Evolutionary conservation across 2,888 invertebrate species (phyloP), one percentile per base, ranked within the genome.

Genomic region (Meloe dianella): DNA sequence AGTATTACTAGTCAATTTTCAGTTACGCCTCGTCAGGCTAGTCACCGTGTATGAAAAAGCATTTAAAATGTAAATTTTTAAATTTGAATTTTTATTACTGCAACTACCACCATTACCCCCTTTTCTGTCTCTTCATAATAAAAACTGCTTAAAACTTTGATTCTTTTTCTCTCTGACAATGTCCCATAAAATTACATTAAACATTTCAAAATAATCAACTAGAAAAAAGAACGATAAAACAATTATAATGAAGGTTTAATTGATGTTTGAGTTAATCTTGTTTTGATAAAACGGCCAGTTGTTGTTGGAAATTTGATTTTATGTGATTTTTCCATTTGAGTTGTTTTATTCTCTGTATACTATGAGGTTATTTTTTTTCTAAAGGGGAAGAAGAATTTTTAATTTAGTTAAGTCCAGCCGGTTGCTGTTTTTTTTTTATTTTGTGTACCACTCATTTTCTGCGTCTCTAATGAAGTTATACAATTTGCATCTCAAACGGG

Each of bases 41-140:
- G 75, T 77, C 77, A 77, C 77, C 74, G 79, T 78, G 78, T 80
- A 79, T 79, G 81, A 80, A 80, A 81, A 81, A 79, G 79, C 81
- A 81, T 81, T 82, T 81, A 82, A 82, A 81, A 82, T 82, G 82
- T 79, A 82, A 82, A 82, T 82, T 74, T 73, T 64, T 71, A 79
- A 81, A 82, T 82, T 82, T 81, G 82, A 82, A 82, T 82, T 82
- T 82, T 82, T 82, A 82, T 82, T 82, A 78, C 77, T 71, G 69
- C 54, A 22, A 54, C 54, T 54, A 54, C 47, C 47, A 17, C 47
- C 35, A 35, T 71, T 73, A 64, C 68, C 32, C 68, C 60, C 24
- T 24, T 54, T 20, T 24, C 24, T 14, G 20, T 22, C 47, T 51
- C 20, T 9, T 22, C 10, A 51, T 22, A 3, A 51, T 20, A 51